Percentiles rank a stretch among this genome's conserved stretches.
Evolutionary conservation across 2,113 vertebrate species (phyloP).

Genomic region (Tachysurus fulvidraco): DNA sequence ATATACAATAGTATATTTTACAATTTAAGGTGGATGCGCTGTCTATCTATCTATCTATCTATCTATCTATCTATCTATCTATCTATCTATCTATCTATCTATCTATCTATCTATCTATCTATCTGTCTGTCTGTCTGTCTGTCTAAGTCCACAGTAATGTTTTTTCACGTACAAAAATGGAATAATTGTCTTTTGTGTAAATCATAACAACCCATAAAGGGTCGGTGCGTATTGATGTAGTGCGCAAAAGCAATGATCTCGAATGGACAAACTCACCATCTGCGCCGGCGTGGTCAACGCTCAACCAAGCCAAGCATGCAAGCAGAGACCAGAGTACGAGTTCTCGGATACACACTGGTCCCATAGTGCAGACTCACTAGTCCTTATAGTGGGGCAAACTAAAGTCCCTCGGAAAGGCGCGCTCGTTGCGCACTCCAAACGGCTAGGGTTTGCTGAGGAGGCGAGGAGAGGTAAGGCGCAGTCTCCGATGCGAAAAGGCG

Average conservation of each 20-base stretch:
- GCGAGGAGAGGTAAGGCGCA: conserved; percentile 61
- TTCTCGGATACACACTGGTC: conserved; percentile 49
- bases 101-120: neutral
- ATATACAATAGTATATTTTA: neutral
- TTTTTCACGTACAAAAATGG: neutral
- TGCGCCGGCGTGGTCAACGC: conserved; percentile 69
- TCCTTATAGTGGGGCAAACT: conserved; percentile 31
- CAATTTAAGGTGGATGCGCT: too few relatives aligned
- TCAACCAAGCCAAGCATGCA: conserved; percentile 70
- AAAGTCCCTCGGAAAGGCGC: conserved; percentile 44
- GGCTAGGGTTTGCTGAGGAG: conserved; percentile 56
- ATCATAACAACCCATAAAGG: neutral
- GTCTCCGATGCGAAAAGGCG: conserved; percentile 60
- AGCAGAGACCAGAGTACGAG: conserved; percentile 62
- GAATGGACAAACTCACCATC: conserved; percentile 73
- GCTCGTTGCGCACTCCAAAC: conserved; percentile 52
- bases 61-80: neutral
- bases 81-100: neutral
- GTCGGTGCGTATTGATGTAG: neutral
- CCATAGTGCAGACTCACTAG: conserved; percentile 60
- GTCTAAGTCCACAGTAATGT: neutral
- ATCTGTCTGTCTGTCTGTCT: neutral
- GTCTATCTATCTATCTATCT: conserved; percentile 4
- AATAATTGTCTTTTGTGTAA: neutral
- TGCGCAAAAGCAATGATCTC: conserved; percentile 30